phyloP scores from a whole-genome alignment of 1,140 invertebrate species.

The Octopus sinensis region DNA sequence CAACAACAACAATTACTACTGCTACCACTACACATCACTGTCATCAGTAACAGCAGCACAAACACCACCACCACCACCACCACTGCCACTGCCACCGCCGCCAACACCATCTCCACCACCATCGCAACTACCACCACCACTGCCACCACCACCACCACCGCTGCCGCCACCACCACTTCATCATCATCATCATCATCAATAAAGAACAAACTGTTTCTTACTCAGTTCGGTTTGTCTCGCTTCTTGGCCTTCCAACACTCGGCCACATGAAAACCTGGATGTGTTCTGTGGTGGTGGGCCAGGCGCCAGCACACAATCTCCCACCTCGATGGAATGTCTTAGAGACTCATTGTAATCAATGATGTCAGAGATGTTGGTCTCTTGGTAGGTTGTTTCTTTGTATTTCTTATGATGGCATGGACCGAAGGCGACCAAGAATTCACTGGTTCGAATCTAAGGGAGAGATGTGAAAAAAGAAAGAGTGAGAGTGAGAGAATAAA shows the following conservation, averaged over 20 bases:
- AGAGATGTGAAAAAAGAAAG: background rate
- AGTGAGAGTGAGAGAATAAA: no score
- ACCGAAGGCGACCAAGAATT: slow-evolving; percentile 52
- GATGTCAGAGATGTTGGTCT: slow-evolving; percentile 52
- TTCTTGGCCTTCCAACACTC: slow-evolving; percentile 52
- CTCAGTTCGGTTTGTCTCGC: slow-evolving; percentile 38
- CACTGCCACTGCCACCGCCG: background rate
- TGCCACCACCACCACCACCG: no score
- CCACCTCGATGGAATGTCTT: slow-evolving; percentile 43
- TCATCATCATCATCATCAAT: background rate
- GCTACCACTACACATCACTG: background rate
- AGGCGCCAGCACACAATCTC: slow-evolving; percentile 49
- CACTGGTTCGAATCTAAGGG: slow-evolving; percentile 45
- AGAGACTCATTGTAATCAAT: slow-evolving; percentile 46
- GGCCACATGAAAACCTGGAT: slow-evolving; percentile 43
- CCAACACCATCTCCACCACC: background rate
- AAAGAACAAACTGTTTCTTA: background rate
- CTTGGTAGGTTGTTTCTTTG: slow-evolving; percentile 47
- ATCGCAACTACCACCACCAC: no score
- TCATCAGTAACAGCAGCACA: background rate
- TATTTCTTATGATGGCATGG: slow-evolving; percentile 49
- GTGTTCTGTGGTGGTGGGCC: slow-evolving; percentile 48
- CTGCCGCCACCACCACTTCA: background rate
- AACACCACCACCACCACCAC: background rate
- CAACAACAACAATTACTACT: no score